Percentiles rank a stretch among this genome's conserved stretches.
Evolutionary conservation across 2,888 invertebrate genomes (phyloP).

Genomic region (Hetaerina titia): DNA sequence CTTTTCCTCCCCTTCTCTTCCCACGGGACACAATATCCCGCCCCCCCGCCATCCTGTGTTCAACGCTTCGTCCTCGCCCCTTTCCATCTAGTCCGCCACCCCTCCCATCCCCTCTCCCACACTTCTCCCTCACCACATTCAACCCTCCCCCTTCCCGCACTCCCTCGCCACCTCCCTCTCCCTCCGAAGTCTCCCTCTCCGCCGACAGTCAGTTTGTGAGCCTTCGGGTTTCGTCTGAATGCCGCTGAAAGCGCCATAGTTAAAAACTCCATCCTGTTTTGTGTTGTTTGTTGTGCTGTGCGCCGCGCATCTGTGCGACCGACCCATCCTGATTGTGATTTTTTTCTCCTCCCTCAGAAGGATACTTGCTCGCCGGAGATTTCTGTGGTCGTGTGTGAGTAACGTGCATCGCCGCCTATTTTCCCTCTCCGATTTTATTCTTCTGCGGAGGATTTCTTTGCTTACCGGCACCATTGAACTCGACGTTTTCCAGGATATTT

Average conservation of each 20-base stretch:
- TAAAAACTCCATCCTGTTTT: neutral
- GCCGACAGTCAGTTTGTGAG: neutral
- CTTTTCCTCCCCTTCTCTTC: neutral
- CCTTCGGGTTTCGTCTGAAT: neutral
- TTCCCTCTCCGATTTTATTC: neutral
- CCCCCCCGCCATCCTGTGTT: neutral
- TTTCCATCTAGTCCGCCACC: too few species aligned
- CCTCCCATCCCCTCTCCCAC: neutral
- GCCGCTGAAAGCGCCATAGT: neutral
- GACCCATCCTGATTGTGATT: neutral
- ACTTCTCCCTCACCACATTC: neutral
- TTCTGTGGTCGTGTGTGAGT: neutral
- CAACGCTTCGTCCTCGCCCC: neutral
- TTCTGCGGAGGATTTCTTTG: neutral
- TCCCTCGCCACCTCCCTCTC: neutral
- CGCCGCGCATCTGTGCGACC: neutral
- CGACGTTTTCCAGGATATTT: neutral
- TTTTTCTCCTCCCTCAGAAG: neutral
- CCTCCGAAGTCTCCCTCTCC: neutral
- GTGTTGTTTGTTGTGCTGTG: neutral
- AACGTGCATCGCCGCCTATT: neutral
- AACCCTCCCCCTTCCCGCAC: neutral
- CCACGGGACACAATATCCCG: neutral
- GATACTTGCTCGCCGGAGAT: neutral
- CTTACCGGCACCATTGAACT: neutral